These are phyloP conservation scores for Xenus cinereus DNA, from an alignment of 2,113 vertebrate genomes.

Conservation along the genomic window DNA sequence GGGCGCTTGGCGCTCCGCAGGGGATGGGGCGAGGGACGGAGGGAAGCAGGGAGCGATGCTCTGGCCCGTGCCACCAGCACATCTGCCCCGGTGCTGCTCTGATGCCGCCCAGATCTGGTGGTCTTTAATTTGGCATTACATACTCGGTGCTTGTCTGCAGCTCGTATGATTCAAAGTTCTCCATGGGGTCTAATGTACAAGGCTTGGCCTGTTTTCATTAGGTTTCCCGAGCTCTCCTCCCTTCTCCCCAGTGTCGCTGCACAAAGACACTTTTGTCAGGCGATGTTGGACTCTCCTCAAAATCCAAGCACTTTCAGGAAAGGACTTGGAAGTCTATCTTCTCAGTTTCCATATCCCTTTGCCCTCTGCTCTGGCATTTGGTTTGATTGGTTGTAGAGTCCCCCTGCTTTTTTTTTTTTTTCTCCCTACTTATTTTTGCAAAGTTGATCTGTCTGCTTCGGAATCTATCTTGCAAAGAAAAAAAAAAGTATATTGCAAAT, in stretches of 20 bases:
- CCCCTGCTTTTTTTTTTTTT: rapidly evolving
- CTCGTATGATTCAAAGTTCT: conserved; percentile 64
- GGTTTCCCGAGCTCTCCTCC: conserved; percentile 67
- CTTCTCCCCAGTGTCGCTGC: conserved; percentile 57
- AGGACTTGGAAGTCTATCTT: conserved; percentile 77
- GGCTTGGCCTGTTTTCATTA: conserved; percentile 70
- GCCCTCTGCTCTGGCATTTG: conserved; percentile 72
- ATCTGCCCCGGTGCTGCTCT: not conserved
- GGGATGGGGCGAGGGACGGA: not conserved
- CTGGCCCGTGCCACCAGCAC: not conserved
- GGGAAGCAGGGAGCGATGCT: not conserved
- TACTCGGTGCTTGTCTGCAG: conserved; percentile 57
- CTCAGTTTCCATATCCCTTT: conserved; percentile 76
- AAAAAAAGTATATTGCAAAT: conserved; percentile 6
- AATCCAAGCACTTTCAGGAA: conserved; percentile 79
- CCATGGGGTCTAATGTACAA: conserved; percentile 67
- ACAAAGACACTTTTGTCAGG: conserved; percentile 81
- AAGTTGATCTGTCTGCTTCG: conserved; percentile 12
- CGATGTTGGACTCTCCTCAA: conserved; percentile 71
- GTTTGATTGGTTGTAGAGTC: conserved; percentile 51
- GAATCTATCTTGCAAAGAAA: conserved; percentile 24
- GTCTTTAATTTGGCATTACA: conserved; percentile 56
- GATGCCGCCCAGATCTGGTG: conserved; percentile 43
- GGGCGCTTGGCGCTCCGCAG: not conserved
- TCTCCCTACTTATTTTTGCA: not conserved